Conservation (phyloP, 92 coral and sea anemone species). For the Actinostola sp. region DNA sequence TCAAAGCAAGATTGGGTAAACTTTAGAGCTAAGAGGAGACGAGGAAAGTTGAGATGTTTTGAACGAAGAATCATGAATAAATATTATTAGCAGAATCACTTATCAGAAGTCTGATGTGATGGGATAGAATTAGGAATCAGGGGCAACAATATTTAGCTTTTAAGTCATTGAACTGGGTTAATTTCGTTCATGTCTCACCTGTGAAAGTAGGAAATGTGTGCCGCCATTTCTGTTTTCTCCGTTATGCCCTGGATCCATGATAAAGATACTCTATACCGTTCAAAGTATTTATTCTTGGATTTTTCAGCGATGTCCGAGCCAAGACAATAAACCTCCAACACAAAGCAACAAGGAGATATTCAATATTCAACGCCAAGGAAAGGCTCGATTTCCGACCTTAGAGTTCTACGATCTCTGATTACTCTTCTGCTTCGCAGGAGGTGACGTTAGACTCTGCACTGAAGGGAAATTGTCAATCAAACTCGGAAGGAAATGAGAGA, state of each 20-base stretch:
- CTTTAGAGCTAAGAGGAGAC: background rate
- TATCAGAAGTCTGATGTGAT: background rate
- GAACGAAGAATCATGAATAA: background rate
- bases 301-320: too few relatives aligned
- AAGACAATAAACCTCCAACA: background rate
- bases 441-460: background rate
- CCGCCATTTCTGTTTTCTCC: conserved; percentile 15
- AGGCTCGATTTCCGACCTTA: background rate
- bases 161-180: background rate
- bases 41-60: background rate
- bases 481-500: background rate
- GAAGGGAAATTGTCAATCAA: background rate
- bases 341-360: conserved; percentile 20
- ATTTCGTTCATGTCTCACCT: conserved; percentile 21
- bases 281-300: too few relatives aligned
- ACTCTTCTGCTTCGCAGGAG: background rate
- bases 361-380: background rate
- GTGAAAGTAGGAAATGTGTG: background rate
- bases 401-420: background rate
- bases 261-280: too few relatives aligned
- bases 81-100: background rate
- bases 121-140: background rate
- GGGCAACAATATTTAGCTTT: background rate
- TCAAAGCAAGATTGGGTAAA: too few relatives aligned
- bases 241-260: conserved; percentile 19